Percentiles rank a stretch among this genome's conserved stretches.
Conservation (phyloP, 2,797 vertebrate species). For the Tangara arthus region DNA sequence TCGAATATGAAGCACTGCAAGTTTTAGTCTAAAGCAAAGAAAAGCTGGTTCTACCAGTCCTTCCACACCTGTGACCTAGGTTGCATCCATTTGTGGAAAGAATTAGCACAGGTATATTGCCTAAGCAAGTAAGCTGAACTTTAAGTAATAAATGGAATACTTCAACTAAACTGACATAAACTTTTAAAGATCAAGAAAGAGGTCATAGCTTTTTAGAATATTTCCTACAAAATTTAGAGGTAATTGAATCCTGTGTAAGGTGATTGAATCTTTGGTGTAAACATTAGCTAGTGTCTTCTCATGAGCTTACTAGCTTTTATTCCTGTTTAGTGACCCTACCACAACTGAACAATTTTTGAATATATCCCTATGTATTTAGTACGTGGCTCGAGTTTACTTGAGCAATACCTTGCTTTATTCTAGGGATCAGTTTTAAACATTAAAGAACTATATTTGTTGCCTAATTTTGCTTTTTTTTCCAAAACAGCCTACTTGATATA, state of each 20-base stretch:
- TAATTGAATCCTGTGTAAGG: neutral
- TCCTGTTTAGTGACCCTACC: neutral
- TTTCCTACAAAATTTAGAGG: neutral
- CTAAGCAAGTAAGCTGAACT: neutral
- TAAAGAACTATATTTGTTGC: neutral
- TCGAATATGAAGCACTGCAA: neutral
- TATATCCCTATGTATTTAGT: neutral
- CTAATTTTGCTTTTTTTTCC: neutral
- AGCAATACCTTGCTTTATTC: neutral
- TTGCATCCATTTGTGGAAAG: neutral
- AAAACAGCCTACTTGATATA: neutral
- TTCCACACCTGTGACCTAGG: neutral
- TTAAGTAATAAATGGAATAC: neutral
- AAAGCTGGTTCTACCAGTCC: neutral
- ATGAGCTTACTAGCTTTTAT: neutral
- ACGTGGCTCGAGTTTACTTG: neutral
- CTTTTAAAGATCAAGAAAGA: neutral
- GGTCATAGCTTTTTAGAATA: neutral
- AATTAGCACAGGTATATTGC: neutral
- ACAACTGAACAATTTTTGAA: neutral
- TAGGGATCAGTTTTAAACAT: neutral
- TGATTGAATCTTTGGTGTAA: neutral
- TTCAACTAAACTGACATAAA: neutral
- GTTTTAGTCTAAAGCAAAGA: neutral
- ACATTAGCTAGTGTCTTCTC: neutral